These are phyloP conservation scores for Phenganax stokvisi DNA, from an alignment of 92 coral and sea anemone species.

Conservation along the genomic window DNA sequence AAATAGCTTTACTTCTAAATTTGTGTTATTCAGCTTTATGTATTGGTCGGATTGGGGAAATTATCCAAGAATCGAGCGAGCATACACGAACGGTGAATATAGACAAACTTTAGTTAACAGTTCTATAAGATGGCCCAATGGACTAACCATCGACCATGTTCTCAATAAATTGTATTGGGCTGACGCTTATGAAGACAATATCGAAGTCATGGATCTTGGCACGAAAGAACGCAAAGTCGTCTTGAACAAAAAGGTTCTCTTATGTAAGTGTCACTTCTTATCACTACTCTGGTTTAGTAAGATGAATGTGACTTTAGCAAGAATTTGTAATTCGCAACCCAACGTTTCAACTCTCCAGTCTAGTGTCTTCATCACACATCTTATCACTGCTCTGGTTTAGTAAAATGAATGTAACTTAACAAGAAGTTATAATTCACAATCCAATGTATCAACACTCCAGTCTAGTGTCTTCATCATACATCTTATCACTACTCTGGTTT, in stretches of 20 bases:
- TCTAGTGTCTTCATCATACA: too few species aligned
- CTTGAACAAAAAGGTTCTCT: background rate
- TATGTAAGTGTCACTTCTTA: background rate
- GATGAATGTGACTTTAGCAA: too few species aligned
- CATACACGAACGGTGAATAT: slow-evolving; percentile 72
- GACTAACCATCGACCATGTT: slow-evolving; percentile 66
- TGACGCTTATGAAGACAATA: slow-evolving; percentile 77
- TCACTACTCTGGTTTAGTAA: background rate
- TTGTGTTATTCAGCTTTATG: slow-evolving; percentile 52
- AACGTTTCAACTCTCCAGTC: too few species aligned
- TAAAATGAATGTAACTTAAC: too few species aligned
- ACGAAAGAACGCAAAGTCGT: slow-evolving; percentile 5
- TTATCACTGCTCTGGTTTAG: too few species aligned
- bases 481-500: too few species aligned
- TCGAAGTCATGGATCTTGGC: slow-evolving; percentile 66
- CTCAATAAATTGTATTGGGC: slow-evolving; percentile 71
- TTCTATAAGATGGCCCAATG: slow-evolving; percentile 79
- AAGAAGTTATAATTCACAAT: too few species aligned
- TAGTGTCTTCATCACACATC: too few species aligned
- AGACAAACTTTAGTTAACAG: slow-evolving; percentile 61
- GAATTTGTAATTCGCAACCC: too few species aligned
- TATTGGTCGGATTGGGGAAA: slow-evolving; percentile 95
- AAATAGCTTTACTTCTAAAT: background rate
- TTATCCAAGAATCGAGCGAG: slow-evolving; percentile 73
- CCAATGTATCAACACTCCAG: too few species aligned